Base-by-base conservation (phyloP, 2,888 invertebrate species). In the Minunthozetes semirufus region DNA sequence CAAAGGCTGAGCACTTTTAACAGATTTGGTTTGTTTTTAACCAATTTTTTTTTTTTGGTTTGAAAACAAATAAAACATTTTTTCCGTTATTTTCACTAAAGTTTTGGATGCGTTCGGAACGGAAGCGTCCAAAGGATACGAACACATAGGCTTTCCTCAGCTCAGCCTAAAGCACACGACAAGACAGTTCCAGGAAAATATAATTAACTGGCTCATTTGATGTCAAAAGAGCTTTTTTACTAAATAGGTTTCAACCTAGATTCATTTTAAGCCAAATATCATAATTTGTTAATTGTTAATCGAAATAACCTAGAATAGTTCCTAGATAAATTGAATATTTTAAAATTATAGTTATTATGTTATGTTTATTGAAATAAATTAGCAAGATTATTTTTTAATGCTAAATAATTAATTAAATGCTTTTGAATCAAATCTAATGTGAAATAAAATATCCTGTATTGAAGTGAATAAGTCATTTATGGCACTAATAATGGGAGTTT, bases 81-180 rank as follows among this genome's bases (percentile, higher is more conserved):
- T n/a, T 50, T 4, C n/a, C n/a, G n/a, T n/a, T n/a, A n/a, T n/a
- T 50, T 4, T 50, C 4, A 8, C 13, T 17, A 76, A 78, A 72
- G 78, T 79, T 9, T 59, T 79, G 29, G 79, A 79, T 38, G 75
- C 78, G 22, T 78, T 79, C 70, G 79, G 79, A n/a, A 78, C 78
- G 8, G 74, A 76, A 75, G 75, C 79, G 22, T 79, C 79, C 13
- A 75, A 63, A 46, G 73, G 78, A 6, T 78, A 78, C 42, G 75
- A 78, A 15, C 63, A 78, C 68, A 19, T 66, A 13, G 77, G 73
- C 46, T 75, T 77, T 66, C 79, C 79, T 8, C 74, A 75, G 15
- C 50, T 79, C n/a, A 77, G 78, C 48, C 48, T 78, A 3, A 63
- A 72, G 15, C 74, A 76, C 56, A 79, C 78, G 17, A 78, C 76